A percentile compares a stretch with the other conserved stretches of the same genome.
These are phyloP conservation scores for Microdon myrmicae DNA, from an alignment of 2,888 invertebrate species.

Conservation along the genomic window DNA sequence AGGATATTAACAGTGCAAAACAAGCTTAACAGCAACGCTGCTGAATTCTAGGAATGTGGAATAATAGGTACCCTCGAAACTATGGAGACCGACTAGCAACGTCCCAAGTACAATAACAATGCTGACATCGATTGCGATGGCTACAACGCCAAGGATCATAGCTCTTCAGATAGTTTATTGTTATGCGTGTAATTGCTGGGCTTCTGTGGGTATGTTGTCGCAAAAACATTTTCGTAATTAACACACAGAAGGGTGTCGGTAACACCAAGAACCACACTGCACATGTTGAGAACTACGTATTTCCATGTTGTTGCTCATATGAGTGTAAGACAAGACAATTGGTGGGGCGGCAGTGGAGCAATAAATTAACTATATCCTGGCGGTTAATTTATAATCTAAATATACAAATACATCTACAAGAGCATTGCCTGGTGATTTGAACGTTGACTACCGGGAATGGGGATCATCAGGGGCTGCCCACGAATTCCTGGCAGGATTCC, in stretches of 20 bases:
- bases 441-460: too few relatives aligned
- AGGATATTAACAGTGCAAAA: conserved; percentile 9
- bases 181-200: conserved; percentile 34
- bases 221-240: conserved; percentile 47
- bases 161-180: conserved; percentile 39
- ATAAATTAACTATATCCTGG: conserved; percentile 46
- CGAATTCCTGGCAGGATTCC: too few relatives aligned
- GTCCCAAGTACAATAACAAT: background rate
- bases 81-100: background rate
- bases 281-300: too few relatives aligned
- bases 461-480: too few relatives aligned
- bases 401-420: conserved; percentile 43
- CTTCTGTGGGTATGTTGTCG: conserved; percentile 7
- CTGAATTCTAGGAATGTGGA: conserved; percentile 1
- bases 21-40: conserved; percentile 19
- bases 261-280: too few relatives aligned
- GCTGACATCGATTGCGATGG: conserved; percentile 12
- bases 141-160: conserved; percentile 12
- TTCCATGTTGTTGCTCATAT: too few relatives aligned
- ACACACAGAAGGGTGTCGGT: too few relatives aligned
- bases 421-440: conserved; percentile 1
- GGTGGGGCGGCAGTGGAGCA: conserved; percentile 30
- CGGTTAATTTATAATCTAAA: conserved; percentile 50
- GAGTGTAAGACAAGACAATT: conserved; percentile 39
- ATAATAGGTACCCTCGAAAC: too few relatives aligned